Base-by-base conservation (phyloP, 1,140 invertebrate genomes). In the Portunus trituberculatus region DNA sequence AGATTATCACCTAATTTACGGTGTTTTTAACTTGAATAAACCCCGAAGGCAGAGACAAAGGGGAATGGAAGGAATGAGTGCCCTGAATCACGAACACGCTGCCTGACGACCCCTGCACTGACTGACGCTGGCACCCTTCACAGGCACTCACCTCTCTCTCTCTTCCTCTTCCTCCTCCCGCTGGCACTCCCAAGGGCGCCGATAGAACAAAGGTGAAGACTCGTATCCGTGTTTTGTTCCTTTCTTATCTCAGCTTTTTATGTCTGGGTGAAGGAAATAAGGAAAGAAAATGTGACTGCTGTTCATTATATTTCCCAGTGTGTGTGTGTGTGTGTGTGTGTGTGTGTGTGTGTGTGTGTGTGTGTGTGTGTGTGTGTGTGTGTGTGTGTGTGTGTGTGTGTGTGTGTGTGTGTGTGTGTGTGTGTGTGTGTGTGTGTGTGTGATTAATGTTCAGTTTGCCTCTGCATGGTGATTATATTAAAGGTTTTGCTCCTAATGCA, bases 1-100 rank as follows among this genome's bases (percentile, higher is more conserved):
- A 76, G 20, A 76, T 76, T 76, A 76, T 76, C 20, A n/a, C 67
- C 67, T 76, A n/a, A 76, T 76, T 76, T 76, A 76, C 67, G 67
- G 67, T 76, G 67, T 25, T 76, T 76, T n/a, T n/a, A 20, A 7
- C 67, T 25, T 76, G 67, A 76, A 76, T 76, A n/a, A 76, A n/a
- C 12, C 67, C 67, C n/a, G 67, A 76, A n/a, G 25, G 67, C 0
- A 76, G 20, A 76, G 67, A 76, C 67, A 76, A 76, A 76, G 25
- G 67, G 67, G 20, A 0, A n/a, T n/a, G 67, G 67, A 20, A 76
- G 20, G 67, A n/a, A 76, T n/a, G 67, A 76, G 67, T 25, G 67
- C 25, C 67, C 12, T 76, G 67, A 76, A 76, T 76, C 67, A 76
- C 67, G 8, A 25, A 12, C 52, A 59, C 10, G 52, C 12, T 59